Percentiles rank a stretch among this genome's conserved stretches.
phyloP scores from a whole-genome alignment of 2,113 vertebrate genomes.

The Mobula birostris region DNA sequence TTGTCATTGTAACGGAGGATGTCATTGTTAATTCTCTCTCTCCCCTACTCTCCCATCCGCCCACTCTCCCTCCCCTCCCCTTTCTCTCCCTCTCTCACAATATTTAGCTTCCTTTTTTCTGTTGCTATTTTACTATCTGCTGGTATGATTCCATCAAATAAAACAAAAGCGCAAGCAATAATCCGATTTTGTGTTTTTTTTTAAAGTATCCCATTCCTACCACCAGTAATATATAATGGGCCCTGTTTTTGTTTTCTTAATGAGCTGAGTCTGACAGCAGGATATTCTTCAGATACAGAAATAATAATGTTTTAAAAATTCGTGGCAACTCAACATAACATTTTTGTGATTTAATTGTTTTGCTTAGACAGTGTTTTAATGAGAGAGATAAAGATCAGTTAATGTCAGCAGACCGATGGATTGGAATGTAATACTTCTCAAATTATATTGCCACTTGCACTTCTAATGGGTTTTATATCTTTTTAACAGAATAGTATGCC shows the following conservation, averaged over 20 bases:
- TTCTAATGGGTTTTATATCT: conserved; percentile 25
- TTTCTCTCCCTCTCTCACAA: background rate
- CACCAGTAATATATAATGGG: background rate
- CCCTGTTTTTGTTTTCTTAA: conserved; percentile 17
- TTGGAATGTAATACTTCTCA: conserved; percentile 26
- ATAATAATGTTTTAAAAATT: conserved; percentile 32
- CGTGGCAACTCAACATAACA: background rate
- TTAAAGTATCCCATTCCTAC: background rate
- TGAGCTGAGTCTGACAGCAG: conserved; percentile 34
- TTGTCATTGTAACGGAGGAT: background rate
- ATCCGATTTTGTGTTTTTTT: background rate
- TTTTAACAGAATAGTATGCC: conserved; percentile 27
- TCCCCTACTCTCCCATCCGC: too few relatives aligned
- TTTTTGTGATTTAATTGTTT: conserved; percentile 35
- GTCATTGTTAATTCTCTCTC: background rate
- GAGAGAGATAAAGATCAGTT: conserved; percentile 35
- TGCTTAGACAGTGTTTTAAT: conserved; percentile 33
- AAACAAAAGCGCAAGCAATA: conserved; percentile 8
- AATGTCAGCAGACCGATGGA: conserved; percentile 27
- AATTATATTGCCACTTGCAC: conserved; percentile 17
- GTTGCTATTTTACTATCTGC: conserved; percentile 72
- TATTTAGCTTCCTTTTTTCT: background rate
- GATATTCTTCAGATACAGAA: background rate
- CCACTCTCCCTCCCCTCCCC: too few relatives aligned
- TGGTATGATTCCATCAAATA: background rate